phyloP scores from a whole-genome alignment of 1,140 invertebrate genomes.

The Rhyzopertha dominica region DNA sequence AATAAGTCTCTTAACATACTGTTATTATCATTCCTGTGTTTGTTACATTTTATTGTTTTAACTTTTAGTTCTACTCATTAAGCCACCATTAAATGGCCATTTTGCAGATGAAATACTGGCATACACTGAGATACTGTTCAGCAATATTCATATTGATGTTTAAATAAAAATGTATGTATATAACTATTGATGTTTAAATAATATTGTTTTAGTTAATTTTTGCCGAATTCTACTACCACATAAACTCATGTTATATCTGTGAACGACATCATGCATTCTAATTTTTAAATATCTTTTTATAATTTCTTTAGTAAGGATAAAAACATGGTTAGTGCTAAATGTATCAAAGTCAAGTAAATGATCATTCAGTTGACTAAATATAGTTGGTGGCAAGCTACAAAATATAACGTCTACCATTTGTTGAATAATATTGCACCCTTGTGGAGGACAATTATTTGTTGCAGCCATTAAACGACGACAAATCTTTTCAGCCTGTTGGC shows the following conservation, averaged over 20 bases:
- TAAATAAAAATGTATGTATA: too few relatives aligned
- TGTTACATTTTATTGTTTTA: not conserved
- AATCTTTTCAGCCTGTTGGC: not conserved
- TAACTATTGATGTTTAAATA: too few relatives aligned
- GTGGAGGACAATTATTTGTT: not conserved
- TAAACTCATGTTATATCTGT: not conserved
- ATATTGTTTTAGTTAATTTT: slow-evolving; percentile 5
- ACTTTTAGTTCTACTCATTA: not conserved
- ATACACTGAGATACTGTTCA: too few relatives aligned
- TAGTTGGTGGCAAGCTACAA: not conserved
- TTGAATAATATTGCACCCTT: not conserved
- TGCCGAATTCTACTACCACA: slow-evolving; percentile 1
- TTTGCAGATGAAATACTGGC: too few relatives aligned
- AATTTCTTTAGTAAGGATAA: slow-evolving; percentile 1
- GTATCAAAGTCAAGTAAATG: slow-evolving; percentile 4
- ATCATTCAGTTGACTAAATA: slow-evolving; percentile 1
- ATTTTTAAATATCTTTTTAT: slow-evolving; percentile 3
- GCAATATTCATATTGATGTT: slow-evolving; percentile 2
- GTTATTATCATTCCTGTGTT: not conserved
- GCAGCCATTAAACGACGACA: slow-evolving; percentile 1
- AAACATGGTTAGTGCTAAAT: not conserved
- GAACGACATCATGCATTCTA: slow-evolving; percentile 1
- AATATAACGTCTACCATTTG: not conserved
- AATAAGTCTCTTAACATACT: not conserved
- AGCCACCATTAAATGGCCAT: not conserved